Evolutionary conservation across 2,888 invertebrate genomes (phyloP), one percentile per base, ranked within the genome.

Genomic region (Cremastobaeus sp.): DNA sequence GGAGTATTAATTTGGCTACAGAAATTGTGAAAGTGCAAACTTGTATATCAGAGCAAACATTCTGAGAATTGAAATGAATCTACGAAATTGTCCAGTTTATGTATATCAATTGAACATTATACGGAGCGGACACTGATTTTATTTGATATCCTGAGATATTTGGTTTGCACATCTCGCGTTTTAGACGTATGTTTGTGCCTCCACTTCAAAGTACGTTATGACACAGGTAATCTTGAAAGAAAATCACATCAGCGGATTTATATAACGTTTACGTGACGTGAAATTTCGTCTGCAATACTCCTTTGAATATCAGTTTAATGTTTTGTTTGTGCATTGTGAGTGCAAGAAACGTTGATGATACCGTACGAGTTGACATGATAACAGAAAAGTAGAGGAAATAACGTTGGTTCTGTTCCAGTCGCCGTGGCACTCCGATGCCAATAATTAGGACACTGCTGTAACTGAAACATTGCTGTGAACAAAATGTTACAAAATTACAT

Each of bases 221-320:
- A 15, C 21, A 28, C n/a, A 32, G 41, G 57, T 50, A 57, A 66
- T 66, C 50, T 50, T 50, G 14, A 68, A 59, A 52, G 52, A 35
- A 52, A 60, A 68, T 68, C 45, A 50, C 57, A 59, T 50, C 57
- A 47, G 35, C 28, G 37, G 32, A 52, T 52, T 68, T 68, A 57
- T 68, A 60, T 59, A 50, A 43, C 50, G 59, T 59, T 59, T 68
- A 50, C 68, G 68, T 68, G 68, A 68, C 35, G 34, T 34, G 43
- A 50, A 57, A 54, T 68, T 50, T 50, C 15, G 43, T 35, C 28
- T 2, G 43, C 39, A 43, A 50, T 43, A 50, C 15, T 59, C 39
- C 30, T 48, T 57, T 43, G 57, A 57, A 59, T 57, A 59, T 59
- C 41, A 50, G 41, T 50, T 32, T 41, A 54, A 65, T 50, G 50